These are phyloP conservation scores for Oriolus oriolus DNA, from an alignment of 2,113 vertebrate species.

Conservation along the genomic window DNA sequence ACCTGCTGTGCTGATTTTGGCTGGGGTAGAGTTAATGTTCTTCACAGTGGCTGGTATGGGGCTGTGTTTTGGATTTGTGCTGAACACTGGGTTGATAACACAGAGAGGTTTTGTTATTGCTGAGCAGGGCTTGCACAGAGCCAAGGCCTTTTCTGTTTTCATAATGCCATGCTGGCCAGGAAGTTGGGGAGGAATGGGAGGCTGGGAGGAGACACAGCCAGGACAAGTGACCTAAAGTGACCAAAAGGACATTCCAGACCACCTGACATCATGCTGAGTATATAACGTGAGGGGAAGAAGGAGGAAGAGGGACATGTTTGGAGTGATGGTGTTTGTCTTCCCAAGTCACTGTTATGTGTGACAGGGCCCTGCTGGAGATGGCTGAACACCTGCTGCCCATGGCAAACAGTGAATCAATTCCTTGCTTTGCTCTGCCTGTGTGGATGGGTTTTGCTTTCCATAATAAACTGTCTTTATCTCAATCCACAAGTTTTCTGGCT, in stretches of 20 bases:
- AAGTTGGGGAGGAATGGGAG: neutral
- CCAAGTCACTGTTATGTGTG: rapidly evolving
- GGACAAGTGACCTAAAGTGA: neutral
- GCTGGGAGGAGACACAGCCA: neutral
- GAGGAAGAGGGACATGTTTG: neutral
- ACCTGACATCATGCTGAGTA: neutral
- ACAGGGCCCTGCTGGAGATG: neutral
- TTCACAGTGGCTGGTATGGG: neutral
- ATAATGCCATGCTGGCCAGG: rapidly evolving
- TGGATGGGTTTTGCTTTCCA: neutral
- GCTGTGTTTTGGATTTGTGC: neutral
- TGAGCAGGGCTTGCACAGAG: neutral
- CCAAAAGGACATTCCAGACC: neutral
- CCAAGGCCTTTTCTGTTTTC: neutral
- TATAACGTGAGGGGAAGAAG: neutral
- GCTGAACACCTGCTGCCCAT: neutral
- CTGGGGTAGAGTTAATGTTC: neutral
- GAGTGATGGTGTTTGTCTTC: neutral
- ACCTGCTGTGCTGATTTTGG: neutral
- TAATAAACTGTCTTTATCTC: neutral
- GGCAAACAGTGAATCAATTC: neutral
- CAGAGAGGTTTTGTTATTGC: neutral
- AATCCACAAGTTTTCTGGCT: neutral
- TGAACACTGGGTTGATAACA: neutral
- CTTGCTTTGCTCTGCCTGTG: neutral